Evolutionary conservation across 2,113 vertebrate genomes (phyloP), one percentile per base, ranked within the genome.

Genomic region (Panthera leo): DNA sequence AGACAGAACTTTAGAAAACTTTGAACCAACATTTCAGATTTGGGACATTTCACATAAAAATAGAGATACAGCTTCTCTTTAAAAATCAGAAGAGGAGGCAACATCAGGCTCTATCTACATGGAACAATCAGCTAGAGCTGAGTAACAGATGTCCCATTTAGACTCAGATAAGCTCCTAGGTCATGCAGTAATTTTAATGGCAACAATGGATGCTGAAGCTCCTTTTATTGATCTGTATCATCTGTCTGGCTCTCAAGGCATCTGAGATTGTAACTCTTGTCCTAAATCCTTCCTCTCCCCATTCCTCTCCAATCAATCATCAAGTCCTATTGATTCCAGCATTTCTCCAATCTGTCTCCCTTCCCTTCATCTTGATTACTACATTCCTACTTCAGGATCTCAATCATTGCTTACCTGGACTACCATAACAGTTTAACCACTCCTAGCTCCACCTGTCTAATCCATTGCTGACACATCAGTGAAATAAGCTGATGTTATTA

Each of bases 71-170:
- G 29, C 67, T 85, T 96, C 23, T 95, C 10, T 80, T 82, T 79
- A 80, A 88, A 96, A 97, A 78, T n/a, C 42, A 48, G 55, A 96
- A 90, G 36, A 82, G 29, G 83, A 78, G 29, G 14, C 11, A 71
- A 67, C 21, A 58, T 12, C n/a, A 67, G 55, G 67, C 48, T 48
- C 29, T 23, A 27, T 39, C 21, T 96, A 31, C 2, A 27, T 19
- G 34, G 51, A 93, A 89, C 14, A 68, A 61, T 36, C 80, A 76
- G 21, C 61, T 79, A 51, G 67, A 23, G 19, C 36, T 5, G 10
- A 70, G 25, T 34, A 85, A 27, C 8, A 79, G 13, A 76, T 39
- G 42, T 45, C 36, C 9, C 61, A 7, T 51, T 42, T 58, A 94
- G 58, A 91, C 67, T 87, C 55, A 48, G 58, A 65, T 76, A 31